phyloP scores from a whole-genome alignment of 2,113 vertebrate species.

The Stegastes partitus region DNA sequence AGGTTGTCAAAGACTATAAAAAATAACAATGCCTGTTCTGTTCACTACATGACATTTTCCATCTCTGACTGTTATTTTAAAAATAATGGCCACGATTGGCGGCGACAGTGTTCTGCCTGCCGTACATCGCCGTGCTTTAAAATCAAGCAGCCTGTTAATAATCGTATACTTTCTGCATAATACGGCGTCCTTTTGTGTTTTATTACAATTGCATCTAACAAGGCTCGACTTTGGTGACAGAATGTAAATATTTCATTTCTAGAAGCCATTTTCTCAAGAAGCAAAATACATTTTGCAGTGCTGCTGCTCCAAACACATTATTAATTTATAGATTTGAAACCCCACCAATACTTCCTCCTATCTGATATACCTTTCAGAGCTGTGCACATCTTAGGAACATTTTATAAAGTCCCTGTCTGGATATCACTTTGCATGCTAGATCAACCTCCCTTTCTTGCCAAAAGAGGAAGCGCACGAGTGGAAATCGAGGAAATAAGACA shows the following conservation, averaged over 20 bases:
- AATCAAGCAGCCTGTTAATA: constrained; percentile 38
- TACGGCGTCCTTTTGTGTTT: constrained; percentile 36
- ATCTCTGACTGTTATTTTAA: constrained; percentile 27
- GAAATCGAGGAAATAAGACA: constrained; percentile 50
- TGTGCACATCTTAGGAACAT: constrained; percentile 66
- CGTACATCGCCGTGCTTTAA: neutral
- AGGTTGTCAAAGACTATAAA: constrained; percentile 47
- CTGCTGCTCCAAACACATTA: constrained; percentile 82
- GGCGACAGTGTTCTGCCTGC: neutral
- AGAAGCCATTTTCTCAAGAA: constrained; percentile 69
- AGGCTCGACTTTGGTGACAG: constrained; percentile 72
- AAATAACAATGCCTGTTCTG: constrained; percentile 33
- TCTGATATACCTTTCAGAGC: constrained; percentile 81
- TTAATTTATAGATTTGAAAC: constrained; percentile 83
- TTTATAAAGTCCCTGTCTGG: constrained; percentile 69
- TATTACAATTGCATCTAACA: constrained; percentile 60
- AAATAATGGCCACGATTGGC: constrained; percentile 24
- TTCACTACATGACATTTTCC: constrained; percentile 30
- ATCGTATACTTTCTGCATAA: constrained; percentile 27
- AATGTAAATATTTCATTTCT: constrained; percentile 86
- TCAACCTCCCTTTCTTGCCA: constrained; percentile 55
- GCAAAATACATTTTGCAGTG: constrained; percentile 73
- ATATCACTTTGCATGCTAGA: constrained; percentile 70
- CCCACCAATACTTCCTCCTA: constrained; percentile 74
- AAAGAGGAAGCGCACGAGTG: constrained; percentile 50